phyloP scores from a whole-genome alignment of 2,113 vertebrate species.

The Pelodiscus sinensis region DNA sequence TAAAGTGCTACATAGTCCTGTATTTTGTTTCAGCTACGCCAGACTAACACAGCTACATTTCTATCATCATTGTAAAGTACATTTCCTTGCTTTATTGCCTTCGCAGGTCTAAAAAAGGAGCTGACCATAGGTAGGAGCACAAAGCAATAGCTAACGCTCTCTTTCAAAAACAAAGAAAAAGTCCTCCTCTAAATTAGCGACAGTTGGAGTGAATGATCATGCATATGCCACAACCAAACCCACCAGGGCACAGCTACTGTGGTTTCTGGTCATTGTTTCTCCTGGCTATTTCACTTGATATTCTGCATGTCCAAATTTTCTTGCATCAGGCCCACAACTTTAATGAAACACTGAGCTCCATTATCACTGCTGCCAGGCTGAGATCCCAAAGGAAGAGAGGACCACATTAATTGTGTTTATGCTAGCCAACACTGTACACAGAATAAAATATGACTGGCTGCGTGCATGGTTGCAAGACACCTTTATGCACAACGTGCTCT shows the following conservation, averaged over 20 bases:
- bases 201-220: conserved; percentile 53
- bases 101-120: not conserved
- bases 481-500: conserved; percentile 2
- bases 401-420: conserved; percentile 60
- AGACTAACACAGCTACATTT: no score
- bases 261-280: conserved; percentile 51
- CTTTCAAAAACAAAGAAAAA: not conserved
- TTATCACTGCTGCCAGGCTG: conserved; percentile 53
- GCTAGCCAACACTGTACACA: conserved; percentile 22
- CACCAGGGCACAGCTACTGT: not conserved
- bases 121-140: not conserved
- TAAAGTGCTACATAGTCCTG: no score
- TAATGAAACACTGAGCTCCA: conserved; percentile 50
- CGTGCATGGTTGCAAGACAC: conserved; percentile 24
- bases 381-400: conserved; percentile 65
- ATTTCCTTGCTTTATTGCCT: not conserved
- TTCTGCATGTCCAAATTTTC: conserved; percentile 50
- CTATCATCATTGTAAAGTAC: not conserved
- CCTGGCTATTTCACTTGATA: conserved; percentile 61
- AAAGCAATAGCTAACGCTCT: not conserved
- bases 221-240: not conserved
- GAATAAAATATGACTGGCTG: conserved; percentile 19
- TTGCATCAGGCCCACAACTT: conserved; percentile 53
- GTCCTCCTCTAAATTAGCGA: conserved; percentile 38
- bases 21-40: no score